Evolutionary conservation across 2,113 vertebrate genomes (phyloP).

Genomic region (Gambusia affinis): DNA sequence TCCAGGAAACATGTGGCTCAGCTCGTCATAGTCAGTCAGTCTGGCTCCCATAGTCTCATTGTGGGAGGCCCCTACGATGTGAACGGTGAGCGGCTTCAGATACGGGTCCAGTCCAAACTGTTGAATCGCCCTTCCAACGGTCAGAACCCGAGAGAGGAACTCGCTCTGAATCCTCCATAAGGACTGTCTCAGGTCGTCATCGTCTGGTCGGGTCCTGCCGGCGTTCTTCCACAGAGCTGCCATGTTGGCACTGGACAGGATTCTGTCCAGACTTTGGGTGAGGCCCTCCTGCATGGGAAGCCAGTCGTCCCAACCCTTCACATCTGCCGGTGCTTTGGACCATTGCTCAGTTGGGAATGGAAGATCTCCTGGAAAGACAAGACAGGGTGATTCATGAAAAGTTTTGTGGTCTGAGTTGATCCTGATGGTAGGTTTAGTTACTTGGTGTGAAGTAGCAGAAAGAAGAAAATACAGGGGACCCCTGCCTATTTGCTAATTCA

Average conservation of each 20-base stretch:
- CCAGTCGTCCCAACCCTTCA: conserved; percentile 88
- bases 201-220: conserved; percentile 81
- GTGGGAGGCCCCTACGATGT: conserved; percentile 89
- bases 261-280: conserved; percentile 72
- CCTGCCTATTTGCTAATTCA: too few relatives aligned
- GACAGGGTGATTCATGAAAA: neutral
- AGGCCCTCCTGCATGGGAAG: conserved; percentile 85
- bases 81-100: conserved; percentile 83
- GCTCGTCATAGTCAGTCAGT: conserved; percentile 87
- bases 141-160: conserved; percentile 87
- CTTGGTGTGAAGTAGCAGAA: neutral
- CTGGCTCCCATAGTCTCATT: conserved; percentile 89
- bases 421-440: neutral
- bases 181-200: conserved; percentile 81
- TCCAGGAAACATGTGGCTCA: conserved; percentile 86
- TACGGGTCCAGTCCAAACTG: conserved; percentile 80
- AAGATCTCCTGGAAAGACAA: conserved; percentile 70
- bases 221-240: conserved; percentile 86
- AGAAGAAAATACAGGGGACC: neutral
- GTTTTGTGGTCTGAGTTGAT: neutral
- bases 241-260: conserved; percentile 85
- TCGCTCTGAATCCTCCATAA: conserved; percentile 88
- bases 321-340: conserved; percentile 68
- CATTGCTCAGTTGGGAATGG: conserved; percentile 78
- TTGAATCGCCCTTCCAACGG: conserved; percentile 82